Evolutionary conservation across 35 echinoderm and acorn worm genomes (phyloP).

Genomic region (Patiria miniata): DNA sequence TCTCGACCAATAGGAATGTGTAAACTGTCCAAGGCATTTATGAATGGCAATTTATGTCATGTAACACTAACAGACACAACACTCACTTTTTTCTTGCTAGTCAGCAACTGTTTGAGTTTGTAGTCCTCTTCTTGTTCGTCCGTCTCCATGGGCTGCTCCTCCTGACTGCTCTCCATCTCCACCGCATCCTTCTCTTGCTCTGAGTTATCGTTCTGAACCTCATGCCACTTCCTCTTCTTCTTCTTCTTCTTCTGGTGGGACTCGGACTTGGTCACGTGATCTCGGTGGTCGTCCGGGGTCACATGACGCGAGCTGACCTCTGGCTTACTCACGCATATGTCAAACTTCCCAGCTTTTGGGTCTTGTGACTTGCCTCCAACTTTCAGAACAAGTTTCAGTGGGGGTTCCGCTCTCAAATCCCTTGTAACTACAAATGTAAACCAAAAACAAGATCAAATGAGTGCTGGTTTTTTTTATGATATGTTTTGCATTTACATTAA

Average conservation of each 20-base stretch:
- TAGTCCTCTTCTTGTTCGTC: background rate
- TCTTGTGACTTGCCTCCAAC: conserved; percentile 70
- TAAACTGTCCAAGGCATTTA: too few species aligned
- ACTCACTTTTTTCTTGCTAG: background rate
- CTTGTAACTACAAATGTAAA: background rate
- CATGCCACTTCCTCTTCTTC: conserved; percentile 78
- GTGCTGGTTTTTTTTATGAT: too few species aligned
- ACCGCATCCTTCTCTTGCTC: conserved; percentile 51
- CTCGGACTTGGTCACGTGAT: background rate
- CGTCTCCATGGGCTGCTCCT: conserved; percentile 39
- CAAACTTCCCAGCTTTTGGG: background rate
- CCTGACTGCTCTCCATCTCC: conserved; percentile 36
- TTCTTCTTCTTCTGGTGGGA: conserved; percentile 61
- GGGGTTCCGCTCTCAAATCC: conserved; percentile 60
- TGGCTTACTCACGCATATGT: conserved; percentile 3
- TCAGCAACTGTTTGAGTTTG: background rate
- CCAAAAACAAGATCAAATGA: too few species aligned
- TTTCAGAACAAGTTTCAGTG: conserved; percentile 79
- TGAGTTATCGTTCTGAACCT: conserved; percentile 32
- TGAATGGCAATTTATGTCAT: too few species aligned
- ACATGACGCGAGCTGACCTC: background rate
- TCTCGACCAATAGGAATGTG: too few species aligned
- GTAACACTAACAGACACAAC: background rate
- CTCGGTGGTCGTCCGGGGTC: background rate
- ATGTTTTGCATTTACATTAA: too few species aligned